These are phyloP conservation scores for Papilio aristodemus DNA, from an alignment of 1,140 invertebrate genomes.

Conservation along the genomic window DNA sequence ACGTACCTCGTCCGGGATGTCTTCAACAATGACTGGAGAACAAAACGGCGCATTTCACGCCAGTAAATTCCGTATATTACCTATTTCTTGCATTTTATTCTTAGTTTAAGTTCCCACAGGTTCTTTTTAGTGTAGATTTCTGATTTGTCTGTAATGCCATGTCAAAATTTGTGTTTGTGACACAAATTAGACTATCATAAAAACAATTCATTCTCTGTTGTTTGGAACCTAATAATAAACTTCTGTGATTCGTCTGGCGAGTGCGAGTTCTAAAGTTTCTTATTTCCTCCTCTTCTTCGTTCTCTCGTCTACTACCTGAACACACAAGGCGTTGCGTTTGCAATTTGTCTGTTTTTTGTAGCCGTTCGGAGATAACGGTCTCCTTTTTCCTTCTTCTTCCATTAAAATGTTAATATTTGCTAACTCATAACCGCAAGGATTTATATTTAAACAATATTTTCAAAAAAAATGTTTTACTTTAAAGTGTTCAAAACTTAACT, in stretches of 20 bases:
- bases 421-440: not conserved
- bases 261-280: no score
- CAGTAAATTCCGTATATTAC: conserved; percentile 31
- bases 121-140: conserved; percentile 3
- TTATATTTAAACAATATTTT: conserved; percentile 6
- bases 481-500: not conserved
- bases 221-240: no score
- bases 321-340: no score
- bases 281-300: no score
- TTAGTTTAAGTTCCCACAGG: conserved; percentile 36
- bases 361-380: no score
- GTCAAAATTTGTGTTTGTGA: not conserved
- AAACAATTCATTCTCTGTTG: no score
- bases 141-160: not conserved
- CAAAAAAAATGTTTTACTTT: not conserved
- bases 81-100: conserved; percentile 37
- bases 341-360: no score
- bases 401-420: not conserved
- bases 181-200: no score
- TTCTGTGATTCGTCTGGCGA: no score
- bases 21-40: conserved; percentile 28
- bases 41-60: conserved; percentile 26
- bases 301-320: no score
- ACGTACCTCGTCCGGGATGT: not conserved
- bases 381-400: no score